Percentiles rank a stretch among this genome's conserved stretches.
These are phyloP conservation scores for Pollenia labialis DNA, from an alignment of 2,888 invertebrate species.

Conservation along the genomic window DNA sequence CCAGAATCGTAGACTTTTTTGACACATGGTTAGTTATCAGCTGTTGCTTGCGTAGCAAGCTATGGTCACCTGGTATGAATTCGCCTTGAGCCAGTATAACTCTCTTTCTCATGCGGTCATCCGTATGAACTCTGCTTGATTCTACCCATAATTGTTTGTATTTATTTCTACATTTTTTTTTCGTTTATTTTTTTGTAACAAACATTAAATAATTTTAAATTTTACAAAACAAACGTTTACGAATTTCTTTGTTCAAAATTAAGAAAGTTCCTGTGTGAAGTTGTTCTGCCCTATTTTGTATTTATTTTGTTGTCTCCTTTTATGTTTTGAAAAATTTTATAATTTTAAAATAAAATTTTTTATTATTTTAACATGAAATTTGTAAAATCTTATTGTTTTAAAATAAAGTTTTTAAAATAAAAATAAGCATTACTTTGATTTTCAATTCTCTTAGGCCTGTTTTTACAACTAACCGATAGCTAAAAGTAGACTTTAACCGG, in stretches of 20 bases:
- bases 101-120: too few relatives aligned
- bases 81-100: too few relatives aligned
- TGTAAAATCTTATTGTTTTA: constrained; percentile 53
- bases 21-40: too few relatives aligned
- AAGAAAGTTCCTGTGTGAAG: constrained; percentile 25
- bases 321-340: constrained; percentile 53
- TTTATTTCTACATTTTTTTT: background rate
- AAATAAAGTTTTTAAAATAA: too few relatives aligned
- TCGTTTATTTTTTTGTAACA: background rate
- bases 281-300: constrained; percentile 14
- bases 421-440: background rate
- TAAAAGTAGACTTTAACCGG: too few relatives aligned
- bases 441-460: constrained; percentile 1
- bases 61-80: too few relatives aligned
- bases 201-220: constrained; percentile 16
- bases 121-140: too few relatives aligned
- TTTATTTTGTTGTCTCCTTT: background rate
- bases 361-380: constrained; percentile 64
- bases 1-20: too few relatives aligned
- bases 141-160: background rate
- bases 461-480: too few relatives aligned
- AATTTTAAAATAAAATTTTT: constrained; percentile 65
- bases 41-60: too few relatives aligned
- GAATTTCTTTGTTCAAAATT: constrained; percentile 13
- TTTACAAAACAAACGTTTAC: constrained; percentile 7